Percentiles rank a stretch among this genome's conserved stretches.
Evolutionary conservation across 2,888 invertebrate species (phyloP).

Genomic region (Eupithecia insigniata): DNA sequence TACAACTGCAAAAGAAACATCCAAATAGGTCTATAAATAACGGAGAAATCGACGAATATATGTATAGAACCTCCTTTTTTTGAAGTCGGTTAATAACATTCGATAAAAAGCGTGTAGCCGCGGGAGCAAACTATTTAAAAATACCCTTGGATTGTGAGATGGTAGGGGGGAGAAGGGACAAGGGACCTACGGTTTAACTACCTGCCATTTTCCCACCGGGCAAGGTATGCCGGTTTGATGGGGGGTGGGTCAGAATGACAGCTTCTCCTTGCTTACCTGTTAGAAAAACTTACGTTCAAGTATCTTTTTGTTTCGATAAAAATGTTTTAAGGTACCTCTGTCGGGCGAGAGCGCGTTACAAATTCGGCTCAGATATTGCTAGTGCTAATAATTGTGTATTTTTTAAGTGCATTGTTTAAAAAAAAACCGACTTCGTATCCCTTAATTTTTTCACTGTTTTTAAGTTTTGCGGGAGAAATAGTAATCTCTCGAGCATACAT

Average conservation of each 20-base stretch:
- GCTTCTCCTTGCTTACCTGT: not conserved
- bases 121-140: not conserved
- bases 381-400: not conserved
- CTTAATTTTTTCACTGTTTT: too few species aligned
- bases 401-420: not conserved
- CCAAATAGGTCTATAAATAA: too few species aligned
- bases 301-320: not conserved
- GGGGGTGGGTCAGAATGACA: constrained; percentile 5
- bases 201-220: constrained; percentile 2
- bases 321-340: not conserved
- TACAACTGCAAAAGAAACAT: too few species aligned
- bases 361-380: not conserved
- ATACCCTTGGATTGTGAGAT: constrained; percentile 4
- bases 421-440: too few species aligned
- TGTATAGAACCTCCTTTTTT: too few species aligned
- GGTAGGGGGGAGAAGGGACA: constrained; percentile 12
- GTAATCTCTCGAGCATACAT: too few species aligned
- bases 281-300: not conserved
- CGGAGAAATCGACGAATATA: too few species aligned
- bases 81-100: too few species aligned
- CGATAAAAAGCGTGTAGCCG: not conserved
- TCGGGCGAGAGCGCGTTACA: not conserved
- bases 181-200: constrained; percentile 8
- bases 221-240: constrained; percentile 5
- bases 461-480: too few species aligned